These are phyloP conservation scores for Pollimyrus isidori DNA, from an alignment of 2,113 vertebrate species.

Conservation along the genomic window DNA sequence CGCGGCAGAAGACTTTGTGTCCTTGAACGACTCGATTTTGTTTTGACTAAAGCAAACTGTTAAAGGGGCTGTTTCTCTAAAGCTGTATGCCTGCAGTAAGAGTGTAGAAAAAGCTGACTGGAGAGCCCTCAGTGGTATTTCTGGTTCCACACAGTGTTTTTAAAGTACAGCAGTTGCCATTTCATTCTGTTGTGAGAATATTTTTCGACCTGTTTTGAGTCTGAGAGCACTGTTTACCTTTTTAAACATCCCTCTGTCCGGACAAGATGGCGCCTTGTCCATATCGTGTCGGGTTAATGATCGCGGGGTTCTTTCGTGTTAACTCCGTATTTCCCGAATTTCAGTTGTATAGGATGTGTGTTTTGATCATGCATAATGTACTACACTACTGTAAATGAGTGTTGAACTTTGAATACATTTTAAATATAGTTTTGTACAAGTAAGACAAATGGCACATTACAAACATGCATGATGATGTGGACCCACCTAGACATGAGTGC, in stretches of 20 bases:
- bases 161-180: background rate
- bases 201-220: background rate
- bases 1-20: background rate
- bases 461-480: too few species aligned
- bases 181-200: background rate
- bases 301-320: background rate
- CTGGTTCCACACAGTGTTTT: background rate
- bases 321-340: background rate
- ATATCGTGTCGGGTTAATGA: background rate
- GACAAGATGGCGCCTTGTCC: background rate
- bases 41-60: background rate
- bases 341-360: background rate
- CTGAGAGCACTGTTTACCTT: background rate
- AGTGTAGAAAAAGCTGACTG: background rate
- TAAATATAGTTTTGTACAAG: background rate
- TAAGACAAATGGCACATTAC: background rate
- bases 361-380: background rate
- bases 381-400: background rate
- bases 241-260: background rate
- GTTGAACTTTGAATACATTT: background rate
- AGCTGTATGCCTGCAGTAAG: background rate
- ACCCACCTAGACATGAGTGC: too few species aligned
- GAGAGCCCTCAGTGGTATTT: background rate
- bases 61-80: background rate
- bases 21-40: background rate